Base-by-base conservation (phyloP, 2,888 invertebrate species). In the Polia nebulosa region DNA sequence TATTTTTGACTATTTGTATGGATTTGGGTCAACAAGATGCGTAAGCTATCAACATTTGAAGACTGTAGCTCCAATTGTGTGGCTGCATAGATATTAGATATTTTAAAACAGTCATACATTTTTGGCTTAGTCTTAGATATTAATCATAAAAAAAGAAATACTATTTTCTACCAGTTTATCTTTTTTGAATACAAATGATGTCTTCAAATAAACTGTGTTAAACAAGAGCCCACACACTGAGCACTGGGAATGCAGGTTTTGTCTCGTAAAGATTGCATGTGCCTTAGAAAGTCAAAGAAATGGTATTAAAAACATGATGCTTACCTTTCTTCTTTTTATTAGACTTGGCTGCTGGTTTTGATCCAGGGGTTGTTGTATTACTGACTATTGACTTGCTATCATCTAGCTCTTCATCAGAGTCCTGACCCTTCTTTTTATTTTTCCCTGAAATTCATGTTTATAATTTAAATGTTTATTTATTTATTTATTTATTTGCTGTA, bases 301-400 rank as follows among this genome's bases (percentile, higher is more conserved):
- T 11, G 0, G 6, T 49, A 27, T 22, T 15, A 29, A n/a, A 25
- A 47, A 29, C 9, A 25, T 13, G 34, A 41, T 27, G 66, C 67
- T 56, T 80, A 95, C 96, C 95, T 91, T 95, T 96, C 79, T 93
- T 96, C 86, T 96, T 95, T 78, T 95, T 95, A 69, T 75, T 90
- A 58, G 89, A 81, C 82, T 95, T 95, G 13, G 88, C 76, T 44
- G 83, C 78, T 53, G 90, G 66, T 80, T 94, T 94, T 7, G 88
- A 83, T 20, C 87, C 69, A 64, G 86, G 86, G 76, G 83, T 94
- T 44, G 89, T 88, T 36, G 89, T 75, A 82, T 90, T 92, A 80
- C 90, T 93, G 11, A 89, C 79, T 56, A 86, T 82, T 15, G 93
- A 92, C 70, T 93, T 94, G 53, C 79, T 91, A 63, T 96, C 96